A percentile compares a stretch with the other conserved stretches of the same genome.
These are phyloP conservation scores for Callipepla squamata DNA, from an alignment of 2,113 vertebrate species.

Conservation along the genomic window DNA sequence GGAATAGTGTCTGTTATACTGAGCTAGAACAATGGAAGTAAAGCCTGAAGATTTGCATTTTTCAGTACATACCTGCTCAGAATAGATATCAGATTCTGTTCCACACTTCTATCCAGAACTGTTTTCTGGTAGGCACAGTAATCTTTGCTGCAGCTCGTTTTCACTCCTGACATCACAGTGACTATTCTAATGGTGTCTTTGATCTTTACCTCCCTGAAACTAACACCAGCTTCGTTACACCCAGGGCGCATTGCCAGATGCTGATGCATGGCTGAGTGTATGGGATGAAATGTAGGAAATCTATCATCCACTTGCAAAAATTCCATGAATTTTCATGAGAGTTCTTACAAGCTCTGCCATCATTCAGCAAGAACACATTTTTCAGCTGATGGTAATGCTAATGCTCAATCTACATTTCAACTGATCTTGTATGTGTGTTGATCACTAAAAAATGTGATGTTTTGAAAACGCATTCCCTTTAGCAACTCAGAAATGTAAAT, in stretches of 20 bases:
- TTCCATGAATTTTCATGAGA: slow-evolving; percentile 33
- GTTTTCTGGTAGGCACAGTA: neutral
- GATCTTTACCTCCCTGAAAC: slow-evolving; percentile 40
- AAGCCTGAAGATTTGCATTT: neutral
- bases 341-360: neutral
- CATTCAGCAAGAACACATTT: neutral
- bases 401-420: neutral
- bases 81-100: neutral
- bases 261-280: neutral
- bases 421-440: neutral
- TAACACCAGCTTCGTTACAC: neutral
- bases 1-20: neutral
- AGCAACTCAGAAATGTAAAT: neutral
- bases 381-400: neutral
- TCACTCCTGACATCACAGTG: neutral
- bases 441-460: neutral
- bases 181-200: slow-evolving; percentile 31
- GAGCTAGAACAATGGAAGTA: neutral
- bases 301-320: neutral
- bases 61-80: neutral
- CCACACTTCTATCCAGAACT: neutral
- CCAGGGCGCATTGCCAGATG: slow-evolving; percentile 10
- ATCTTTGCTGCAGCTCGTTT: neutral
- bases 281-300: slow-evolving; percentile 15
- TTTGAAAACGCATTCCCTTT: neutral